These are phyloP conservation scores for Lochmaea capreae DNA, from an alignment of 2,888 invertebrate genomes.

Conservation along the genomic window DNA sequence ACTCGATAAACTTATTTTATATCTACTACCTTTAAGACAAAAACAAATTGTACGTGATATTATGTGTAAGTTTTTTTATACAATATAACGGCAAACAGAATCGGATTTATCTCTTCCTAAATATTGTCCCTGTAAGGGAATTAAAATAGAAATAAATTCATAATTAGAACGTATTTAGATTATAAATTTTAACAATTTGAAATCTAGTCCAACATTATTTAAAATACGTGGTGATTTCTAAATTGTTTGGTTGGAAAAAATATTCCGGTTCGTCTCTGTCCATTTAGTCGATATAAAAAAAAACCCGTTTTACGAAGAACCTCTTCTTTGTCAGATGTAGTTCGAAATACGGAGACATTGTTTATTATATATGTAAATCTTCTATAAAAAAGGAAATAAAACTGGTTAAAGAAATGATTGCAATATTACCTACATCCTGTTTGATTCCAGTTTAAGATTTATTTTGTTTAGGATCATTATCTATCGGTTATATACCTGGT, in stretches of 20 bases:
- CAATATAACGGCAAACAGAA: not conserved
- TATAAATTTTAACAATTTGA: no score
- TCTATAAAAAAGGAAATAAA: constrained; percentile 7
- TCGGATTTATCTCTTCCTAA: not conserved
- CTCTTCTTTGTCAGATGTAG: constrained; percentile 23
- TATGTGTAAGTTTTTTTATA: not conserved
- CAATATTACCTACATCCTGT: constrained; percentile 13
- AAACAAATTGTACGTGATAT: constrained; percentile 34
- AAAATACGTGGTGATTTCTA: no score
- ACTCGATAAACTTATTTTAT: constrained; percentile 41
- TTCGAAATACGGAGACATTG: constrained; percentile 11
- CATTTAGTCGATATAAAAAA: constrained; percentile 10
- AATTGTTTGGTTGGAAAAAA: not conserved
- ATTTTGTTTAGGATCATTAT: not conserved
- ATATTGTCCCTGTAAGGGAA: no score
- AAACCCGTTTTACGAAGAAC: constrained; percentile 17
- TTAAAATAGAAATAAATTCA: no score
- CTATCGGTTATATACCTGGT: no score
- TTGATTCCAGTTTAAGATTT: constrained; percentile 1
- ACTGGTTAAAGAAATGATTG: constrained; percentile 7
- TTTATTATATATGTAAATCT: constrained; percentile 18
- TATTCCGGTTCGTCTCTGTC: not conserved
- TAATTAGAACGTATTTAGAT: no score
- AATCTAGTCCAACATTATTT: no score
- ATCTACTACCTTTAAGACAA: constrained; percentile 7